Evolutionary conservation across 2,797 vertebrate genomes (phyloP), one percentile per base, ranked within the genome.

Genomic region (Danio aesculapii): DNA sequence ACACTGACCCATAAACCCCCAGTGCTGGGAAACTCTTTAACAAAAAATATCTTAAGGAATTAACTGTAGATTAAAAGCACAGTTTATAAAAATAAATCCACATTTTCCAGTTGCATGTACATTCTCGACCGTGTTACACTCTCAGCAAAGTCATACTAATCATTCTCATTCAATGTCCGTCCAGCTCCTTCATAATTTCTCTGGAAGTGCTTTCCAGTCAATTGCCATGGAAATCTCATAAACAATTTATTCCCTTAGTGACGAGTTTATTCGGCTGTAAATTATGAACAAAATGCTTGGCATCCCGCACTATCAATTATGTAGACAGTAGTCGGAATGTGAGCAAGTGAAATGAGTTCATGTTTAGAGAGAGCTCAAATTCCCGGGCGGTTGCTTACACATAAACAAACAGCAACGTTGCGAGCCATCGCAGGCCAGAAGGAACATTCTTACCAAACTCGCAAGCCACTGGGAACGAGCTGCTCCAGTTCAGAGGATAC

Each of bases 191-290:
- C 86, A 13, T 90, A 66, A 77, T 77, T 83, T 81, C 17, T 59
- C 57, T 52, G 68, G 47, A 85, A 63, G 61, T 52, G 88, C 85
- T 88, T 88, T 88, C 83, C 85, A 84, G 89, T 86, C 81, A 79
- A 87, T 92, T 82, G 85, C 90, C 88, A 92, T 92, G 87, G 92
- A 84, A 88, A 91, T 91, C 69, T 83, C 63, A 84, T 89, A 90
- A 93, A 89, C 89, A 88, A 79, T 76, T 68, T 13, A 63, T 30
- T 49, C 75, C 52, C 81, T 61, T 55, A 78, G 58, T 61, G 47
- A 69, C 17, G 49, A 69, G 55, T 80, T 74, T 58, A 80, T 64
- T 19, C 19, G 61, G 52, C 58, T 41, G 19, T 66, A 58, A 76
- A 74, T 77, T 41, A 62, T 52, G 8, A 30, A 78, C 59, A 75